Evolutionary conservation across 2,888 invertebrate genomes (phyloP), one percentile per base, ranked within the genome.

Genomic region (Cryptus armator): DNA sequence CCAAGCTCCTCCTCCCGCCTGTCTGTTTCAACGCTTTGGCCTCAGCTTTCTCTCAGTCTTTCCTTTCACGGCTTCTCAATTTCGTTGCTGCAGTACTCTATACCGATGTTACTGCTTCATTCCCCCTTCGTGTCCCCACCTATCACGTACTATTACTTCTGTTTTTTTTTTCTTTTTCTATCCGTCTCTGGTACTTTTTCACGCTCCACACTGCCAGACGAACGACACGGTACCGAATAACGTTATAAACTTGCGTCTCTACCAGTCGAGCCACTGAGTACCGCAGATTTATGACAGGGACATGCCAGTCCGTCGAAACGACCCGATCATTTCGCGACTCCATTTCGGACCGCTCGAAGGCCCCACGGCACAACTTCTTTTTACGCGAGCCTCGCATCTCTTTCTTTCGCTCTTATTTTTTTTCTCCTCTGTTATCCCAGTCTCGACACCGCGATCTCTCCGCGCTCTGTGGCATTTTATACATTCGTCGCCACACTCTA

Each of bases 231-330:
- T 19, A 64, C n/a, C 32, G 78, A 84, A 86, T 89, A 88, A 88
- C 88, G 90, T 90, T 90, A 90, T 90, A 92, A 91, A 91, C 90
- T 91, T 89, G 85, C 83, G 81, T 85, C 84, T 72, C 72, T 64
- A 72, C 83, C 83, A 75, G 37, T 82, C 81, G 76, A 88, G 86
- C 87, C 86, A 86, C 88, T 82, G 89, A 91, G 89, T 87, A 89
- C 88, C 89, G 84, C 87, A 91, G 89, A 92, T 92, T 92, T 92
- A 92, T 90, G 90, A 91, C 87, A 81, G 86, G 86, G 86, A 90
- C 92, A 92, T 91, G 91, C 86, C 87, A 86, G 89, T 87, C 88
- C 83, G 88, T 85, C 85, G 87, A 89, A 91, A 90, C 90, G 81
- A 87, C 86, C 86, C 87, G 89, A 91, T 90, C 90, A 88, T 87